Conservation (phyloP, 2,113 vertebrate genomes). For the Lethenteron reissneri region DNA sequence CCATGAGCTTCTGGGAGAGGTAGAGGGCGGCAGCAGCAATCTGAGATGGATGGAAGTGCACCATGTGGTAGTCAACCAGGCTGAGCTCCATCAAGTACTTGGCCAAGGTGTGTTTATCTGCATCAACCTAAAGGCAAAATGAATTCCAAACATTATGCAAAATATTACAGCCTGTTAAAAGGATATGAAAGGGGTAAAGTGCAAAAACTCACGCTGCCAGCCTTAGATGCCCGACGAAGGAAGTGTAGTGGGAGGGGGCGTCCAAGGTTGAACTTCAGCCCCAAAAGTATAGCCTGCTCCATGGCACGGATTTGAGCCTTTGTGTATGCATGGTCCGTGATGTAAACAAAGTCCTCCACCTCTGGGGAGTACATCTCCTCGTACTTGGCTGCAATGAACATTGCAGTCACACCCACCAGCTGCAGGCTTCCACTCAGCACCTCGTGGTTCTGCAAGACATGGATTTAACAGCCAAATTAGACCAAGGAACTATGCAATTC, state of each 20-base stretch:
- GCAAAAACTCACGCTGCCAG: constrained; percentile 31
- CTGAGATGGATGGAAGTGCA: constrained; percentile 40
- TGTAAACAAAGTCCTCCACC: constrained; percentile 33
- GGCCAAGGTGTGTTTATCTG: constrained; percentile 35
- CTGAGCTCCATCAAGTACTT: constrained; percentile 56
- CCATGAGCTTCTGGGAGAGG: constrained; percentile 36
- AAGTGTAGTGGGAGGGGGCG: constrained; percentile 41
- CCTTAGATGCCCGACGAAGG: constrained; percentile 36
- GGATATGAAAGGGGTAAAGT: background rate
- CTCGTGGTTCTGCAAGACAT: constrained; percentile 24
- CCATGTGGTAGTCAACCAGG: constrained; percentile 52
- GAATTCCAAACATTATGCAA: background rate
- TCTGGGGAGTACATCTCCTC: constrained; percentile 39
- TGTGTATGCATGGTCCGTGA: constrained; percentile 35
- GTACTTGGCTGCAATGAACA: constrained; percentile 64
- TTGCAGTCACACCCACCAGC: constrained; percentile 45
- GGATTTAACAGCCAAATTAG: too few relatives aligned
- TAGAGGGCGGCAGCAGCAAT: constrained; percentile 40
- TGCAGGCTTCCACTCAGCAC: constrained; percentile 41
- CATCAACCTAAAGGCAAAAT: constrained; percentile 24
- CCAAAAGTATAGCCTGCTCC: constrained; percentile 39
- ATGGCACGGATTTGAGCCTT: constrained; percentile 38
- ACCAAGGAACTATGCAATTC: too few relatives aligned
- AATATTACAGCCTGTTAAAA: background rate
- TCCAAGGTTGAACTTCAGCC: constrained; percentile 35